Base-by-base conservation (phyloP, 2,888 invertebrate genomes). In the Eupithecia inturbata region DNA sequence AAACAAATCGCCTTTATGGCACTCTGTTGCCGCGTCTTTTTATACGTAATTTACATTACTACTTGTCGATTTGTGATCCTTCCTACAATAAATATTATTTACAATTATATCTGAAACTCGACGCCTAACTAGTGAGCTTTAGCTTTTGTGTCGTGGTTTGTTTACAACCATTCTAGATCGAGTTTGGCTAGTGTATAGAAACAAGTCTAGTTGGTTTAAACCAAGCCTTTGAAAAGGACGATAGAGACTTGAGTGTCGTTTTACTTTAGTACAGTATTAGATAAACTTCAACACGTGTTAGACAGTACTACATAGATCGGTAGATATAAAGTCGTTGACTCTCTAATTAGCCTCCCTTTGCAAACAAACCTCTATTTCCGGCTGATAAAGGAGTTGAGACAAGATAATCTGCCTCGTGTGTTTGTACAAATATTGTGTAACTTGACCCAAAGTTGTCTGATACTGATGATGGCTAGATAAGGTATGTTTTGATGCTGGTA, bases 351-450 rank as follows among this genome's bases (percentile, higher is more conserved):
- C 72, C 72, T 78, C 79, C 80, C 80, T 78, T 74, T 76, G 79
- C 75, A 78, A 78, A 82, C 79, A 82, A 79, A 77, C 77, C 73
- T 71, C 68, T 69, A 71, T 80, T 79, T 78, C 81, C 77, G 70
- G 41, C 49, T 68, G 74, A 77, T 77, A 74, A 74, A 72, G 66
- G 73, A 41, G 73, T 71, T 68, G 68, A 73, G 74, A 74, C 70
- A 70, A 79, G 79, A 76, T 78, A 77, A 77, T 77, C 74, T 74
- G 64, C 70, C 72, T 66, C 57, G 76, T 78, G 74, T 67, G 70
- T 49, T 62, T 76, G 10, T 49, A 72, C 67, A 77, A 80, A 78
- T 72, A 78, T 79, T 80, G 68, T 63, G 79, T 73, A 77, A 80
- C 63, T 73, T 76, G 68, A 68, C 72, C 69, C 66, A 71, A 75